These are phyloP conservation scores for Leucophora obtusa DNA, from an alignment of 2,888 invertebrate species.

Conservation along the genomic window DNA sequence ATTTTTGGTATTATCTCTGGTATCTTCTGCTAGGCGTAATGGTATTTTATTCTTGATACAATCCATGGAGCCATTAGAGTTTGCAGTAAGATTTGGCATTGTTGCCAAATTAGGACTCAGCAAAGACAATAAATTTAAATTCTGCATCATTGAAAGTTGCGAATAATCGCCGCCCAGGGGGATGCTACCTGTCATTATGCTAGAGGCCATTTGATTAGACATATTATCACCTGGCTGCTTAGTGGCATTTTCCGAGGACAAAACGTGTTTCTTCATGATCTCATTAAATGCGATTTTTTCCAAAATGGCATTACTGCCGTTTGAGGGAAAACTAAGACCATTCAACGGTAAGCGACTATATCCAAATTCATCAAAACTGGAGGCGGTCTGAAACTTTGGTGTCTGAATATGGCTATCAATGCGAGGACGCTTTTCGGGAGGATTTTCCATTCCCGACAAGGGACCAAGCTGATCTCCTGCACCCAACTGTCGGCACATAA, in stretches of 20 bases:
- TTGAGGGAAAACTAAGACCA: conserved; percentile 71
- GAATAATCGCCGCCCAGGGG: conserved; percentile 79
- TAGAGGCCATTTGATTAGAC: conserved; percentile 78
- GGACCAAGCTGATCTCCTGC: conserved; percentile 80
- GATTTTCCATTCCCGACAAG: conserved; percentile 68
- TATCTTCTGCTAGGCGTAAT: conserved; percentile 3
- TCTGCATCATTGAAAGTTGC: conserved; percentile 81
- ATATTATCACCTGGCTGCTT: conserved; percentile 79
- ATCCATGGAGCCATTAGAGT: conserved; percentile 35
- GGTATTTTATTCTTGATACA: conserved; percentile 40
- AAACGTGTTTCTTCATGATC: conserved; percentile 70
- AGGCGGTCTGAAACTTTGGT: conserved; percentile 69
- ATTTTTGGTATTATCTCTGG: conserved; percentile 56
- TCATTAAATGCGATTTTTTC: conserved; percentile 75
- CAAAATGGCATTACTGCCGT: conserved; percentile 69
- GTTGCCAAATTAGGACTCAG: conserved; percentile 77
- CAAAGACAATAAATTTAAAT: conserved; percentile 80
- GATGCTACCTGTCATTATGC: conserved; percentile 69
- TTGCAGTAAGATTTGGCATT: conserved; percentile 63
- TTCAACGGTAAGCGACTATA: conserved; percentile 71
- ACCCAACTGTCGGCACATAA: conserved; percentile 84
- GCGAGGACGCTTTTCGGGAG: conserved; percentile 75
- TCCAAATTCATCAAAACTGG: conserved; percentile 72
- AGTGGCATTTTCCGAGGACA: conserved; percentile 45
- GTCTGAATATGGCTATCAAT: conserved; percentile 69